phyloP scores from a whole-genome alignment of 2,888 invertebrate genomes.

The Drosophila helvetica region DNA sequence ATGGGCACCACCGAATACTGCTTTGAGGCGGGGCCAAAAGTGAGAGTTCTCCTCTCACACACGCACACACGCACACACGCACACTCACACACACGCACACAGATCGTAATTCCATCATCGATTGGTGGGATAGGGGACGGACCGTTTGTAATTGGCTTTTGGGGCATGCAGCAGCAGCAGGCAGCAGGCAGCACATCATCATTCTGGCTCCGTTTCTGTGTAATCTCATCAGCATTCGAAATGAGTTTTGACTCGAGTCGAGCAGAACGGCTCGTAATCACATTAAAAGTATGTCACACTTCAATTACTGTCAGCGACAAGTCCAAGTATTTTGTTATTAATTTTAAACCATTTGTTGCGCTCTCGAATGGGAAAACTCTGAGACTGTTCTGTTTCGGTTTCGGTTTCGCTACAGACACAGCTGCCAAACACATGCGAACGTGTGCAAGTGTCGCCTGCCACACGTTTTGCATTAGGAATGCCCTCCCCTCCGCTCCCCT shows the following conservation, averaged over 20 bases:
- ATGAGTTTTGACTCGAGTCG: slow-evolving; percentile 55
- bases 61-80: background rate
- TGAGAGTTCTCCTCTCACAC: background rate
- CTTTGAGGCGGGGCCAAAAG: no score
- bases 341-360: slow-evolving; percentile 58
- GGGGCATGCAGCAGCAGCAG: background rate
- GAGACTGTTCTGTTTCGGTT: background rate
- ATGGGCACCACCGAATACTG: background rate
- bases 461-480: slow-evolving; percentile 77
- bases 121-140: background rate
- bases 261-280: slow-evolving; percentile 51
- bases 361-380: slow-evolving; percentile 1
- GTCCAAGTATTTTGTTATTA: slow-evolving; percentile 59
- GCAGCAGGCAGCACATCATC: slow-evolving; percentile 7
- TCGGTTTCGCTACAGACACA: slow-evolving; percentile 46
- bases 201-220: slow-evolving; percentile 31
- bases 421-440: slow-evolving; percentile 65
- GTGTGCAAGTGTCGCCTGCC: slow-evolving; percentile 55
- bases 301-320: slow-evolving; percentile 66
- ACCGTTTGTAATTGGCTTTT: slow-evolving; percentile 32
- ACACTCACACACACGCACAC: no score
- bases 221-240: slow-evolving; percentile 58
- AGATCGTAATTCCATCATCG: slow-evolving; percentile 29
- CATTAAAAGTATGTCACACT: slow-evolving; percentile 72
- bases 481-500: slow-evolving; percentile 37